Evolutionary conservation across 2,113 vertebrate species (phyloP).

Genomic region (Hippocampus barbouri): DNA sequence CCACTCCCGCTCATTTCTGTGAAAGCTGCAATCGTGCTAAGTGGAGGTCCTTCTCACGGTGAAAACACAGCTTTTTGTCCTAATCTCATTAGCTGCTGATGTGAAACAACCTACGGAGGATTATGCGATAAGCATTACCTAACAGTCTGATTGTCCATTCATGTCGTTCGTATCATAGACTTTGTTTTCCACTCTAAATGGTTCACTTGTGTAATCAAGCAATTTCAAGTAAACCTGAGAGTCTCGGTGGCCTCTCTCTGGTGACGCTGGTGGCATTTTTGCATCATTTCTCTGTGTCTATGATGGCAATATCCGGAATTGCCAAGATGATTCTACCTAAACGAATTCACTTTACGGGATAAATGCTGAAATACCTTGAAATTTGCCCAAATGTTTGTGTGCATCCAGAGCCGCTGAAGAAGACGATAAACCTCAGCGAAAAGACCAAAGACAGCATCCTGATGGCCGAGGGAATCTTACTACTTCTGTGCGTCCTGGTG

Average conservation of each 20-base stretch:
- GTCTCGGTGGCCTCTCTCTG: neutral
- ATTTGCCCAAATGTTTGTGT: conserved; percentile 10
- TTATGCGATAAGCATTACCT: conserved; percentile 19
- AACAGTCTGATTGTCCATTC: conserved; percentile 29
- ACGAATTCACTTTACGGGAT: too few species aligned
- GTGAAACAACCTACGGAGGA: conserved; percentile 9
- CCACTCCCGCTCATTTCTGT: conserved; percentile 9
- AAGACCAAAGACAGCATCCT: conserved; percentile 71
- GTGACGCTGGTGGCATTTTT: neutral
- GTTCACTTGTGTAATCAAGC: conserved; percentile 19
- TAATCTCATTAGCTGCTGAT: conserved; percentile 27
- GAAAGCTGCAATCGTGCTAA: conserved; percentile 10
- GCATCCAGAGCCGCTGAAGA: conserved; percentile 50
- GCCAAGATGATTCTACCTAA: too few species aligned
- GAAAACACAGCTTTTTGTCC: conserved; percentile 15
- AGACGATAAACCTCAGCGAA: conserved; percentile 62
- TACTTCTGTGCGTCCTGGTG: conserved; percentile 63
- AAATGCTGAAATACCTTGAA: neutral
- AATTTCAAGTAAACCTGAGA: neutral
- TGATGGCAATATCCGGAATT: neutral
- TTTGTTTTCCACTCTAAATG: neutral
- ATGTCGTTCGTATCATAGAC: neutral
- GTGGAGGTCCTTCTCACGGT: conserved; percentile 1
- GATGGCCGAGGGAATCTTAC: conserved; percentile 61
- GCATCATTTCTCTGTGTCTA: neutral